phyloP scores from a whole-genome alignment of 2,113 vertebrate species.

The Otolemur garnettii region DNA sequence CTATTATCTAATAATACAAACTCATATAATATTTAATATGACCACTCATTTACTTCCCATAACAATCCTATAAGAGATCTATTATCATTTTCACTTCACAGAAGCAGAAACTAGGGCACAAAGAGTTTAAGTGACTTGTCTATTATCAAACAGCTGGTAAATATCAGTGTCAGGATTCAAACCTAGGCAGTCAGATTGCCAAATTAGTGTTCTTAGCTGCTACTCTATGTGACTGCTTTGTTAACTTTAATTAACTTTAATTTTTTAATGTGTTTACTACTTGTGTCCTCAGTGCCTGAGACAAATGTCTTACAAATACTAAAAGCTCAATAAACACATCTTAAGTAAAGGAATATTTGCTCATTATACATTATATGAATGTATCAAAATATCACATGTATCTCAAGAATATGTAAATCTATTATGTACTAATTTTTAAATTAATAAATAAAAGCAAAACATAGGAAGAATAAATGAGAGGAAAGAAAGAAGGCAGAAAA shows the following conservation, averaged over 20 bases:
- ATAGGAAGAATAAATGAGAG: not conserved
- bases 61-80: not conserved
- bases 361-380: not conserved
- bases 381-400: not conserved
- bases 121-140: not conserved
- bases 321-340: conserved; percentile 13
- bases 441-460: not conserved
- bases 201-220: not conserved
- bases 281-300: not conserved
- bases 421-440: not conserved
- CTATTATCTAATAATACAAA: conserved; percentile 37
- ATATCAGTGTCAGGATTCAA: not conserved
- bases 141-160: conserved; percentile 2
- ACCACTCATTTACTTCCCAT: not conserved
- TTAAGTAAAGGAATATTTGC: not conserved
- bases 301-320: not conserved
- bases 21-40: not conserved
- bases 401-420: not conserved
- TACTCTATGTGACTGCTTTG: not conserved
- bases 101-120: not conserved
- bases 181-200: not conserved
- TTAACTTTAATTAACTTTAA: not conserved
- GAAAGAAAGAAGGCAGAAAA: not conserved
- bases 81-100: not conserved
- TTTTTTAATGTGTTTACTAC: not conserved